Evolutionary conservation across 2,113 vertebrate species (phyloP), one percentile per base, ranked within the genome.

Genomic region (Nematolebias whitei): DNA sequence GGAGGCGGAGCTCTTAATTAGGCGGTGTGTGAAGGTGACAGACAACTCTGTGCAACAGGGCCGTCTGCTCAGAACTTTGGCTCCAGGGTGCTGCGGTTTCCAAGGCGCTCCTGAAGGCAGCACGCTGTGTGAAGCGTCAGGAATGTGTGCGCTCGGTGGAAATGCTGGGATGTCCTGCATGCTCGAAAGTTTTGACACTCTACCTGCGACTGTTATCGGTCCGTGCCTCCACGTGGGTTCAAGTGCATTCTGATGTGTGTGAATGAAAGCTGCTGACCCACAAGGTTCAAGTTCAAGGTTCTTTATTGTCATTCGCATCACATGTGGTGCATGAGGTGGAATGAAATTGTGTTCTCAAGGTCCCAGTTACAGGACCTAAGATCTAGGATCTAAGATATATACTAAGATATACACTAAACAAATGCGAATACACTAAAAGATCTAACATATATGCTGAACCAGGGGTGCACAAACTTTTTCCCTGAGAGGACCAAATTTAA

Each of bases 101-200:
- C 73, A 35, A 12, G 67, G 11, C 38, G 57, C 26, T 13, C 79
- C 63, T 82, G 79, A 87, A 85, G 38, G 82, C 82, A 76, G 38
- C 82, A 62, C 23, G 20, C 0, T n/a, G 72, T 48, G 57, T 24
- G 14, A 10, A 35, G 49, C 47, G 44, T 32, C 10, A 5, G 73
- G 76, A 35, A 43, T 5, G 3, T 57, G n/a, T n/a, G n/a, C n/a
- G n/a, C n/a, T n/a, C n/a, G 13, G 29, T 61, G 50, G 15, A 22
- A 26, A 41, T 29, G 52, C 39, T n/a, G 18, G 56, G 58, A 64
- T 76, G 72, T 74, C 47, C 23, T 12, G 39, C 44, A 19, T 79
- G 52, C 61, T 77, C 67, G 20, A 10, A 4, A 62, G 50, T 67
- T 60, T 12, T 45, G 43, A 32, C 24, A 14, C 12, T 71, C 51